Evolutionary conservation across 1,140 invertebrate species (phyloP).

Genomic region (Drosophila ogumai): DNA sequence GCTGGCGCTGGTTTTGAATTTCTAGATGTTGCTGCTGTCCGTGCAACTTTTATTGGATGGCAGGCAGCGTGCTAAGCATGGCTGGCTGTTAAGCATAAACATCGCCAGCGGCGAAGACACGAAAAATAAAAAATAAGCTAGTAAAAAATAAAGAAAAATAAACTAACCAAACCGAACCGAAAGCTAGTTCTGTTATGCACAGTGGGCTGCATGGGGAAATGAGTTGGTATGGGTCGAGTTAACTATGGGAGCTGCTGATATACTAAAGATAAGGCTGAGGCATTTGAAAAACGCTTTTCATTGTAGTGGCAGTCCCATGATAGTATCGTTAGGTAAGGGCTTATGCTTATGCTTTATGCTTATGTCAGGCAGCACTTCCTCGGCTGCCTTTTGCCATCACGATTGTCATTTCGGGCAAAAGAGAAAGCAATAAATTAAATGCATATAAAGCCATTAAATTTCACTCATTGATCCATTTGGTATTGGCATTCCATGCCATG

Average conservation of each 20-base stretch:
- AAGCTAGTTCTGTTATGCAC: conserved; percentile 76
- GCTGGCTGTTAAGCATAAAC: conserved; percentile 71
- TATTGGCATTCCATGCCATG: conserved; percentile 43
- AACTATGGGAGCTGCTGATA: conserved; percentile 53
- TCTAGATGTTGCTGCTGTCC: conserved; percentile 43
- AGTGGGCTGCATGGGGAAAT: conserved; percentile 50
- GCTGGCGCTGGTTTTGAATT: conserved; percentile 65
- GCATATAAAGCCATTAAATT: conserved; percentile 50
- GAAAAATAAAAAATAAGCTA: conserved; percentile 14
- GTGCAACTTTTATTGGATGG: conserved; percentile 69
- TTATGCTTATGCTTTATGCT: conserved; percentile 17
- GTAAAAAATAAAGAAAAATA: conserved; percentile 24
- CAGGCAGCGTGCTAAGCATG: conserved; percentile 62
- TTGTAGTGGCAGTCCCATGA: conserved; percentile 51
- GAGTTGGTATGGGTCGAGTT: conserved; percentile 14
- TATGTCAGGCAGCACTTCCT: conserved; percentile 32
- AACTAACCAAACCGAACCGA: conserved; percentile 27
- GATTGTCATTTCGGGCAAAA: conserved; percentile 42
- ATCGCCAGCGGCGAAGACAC: conserved; percentile 55
- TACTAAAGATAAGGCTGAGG: conserved; percentile 18
- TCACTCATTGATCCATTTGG: conserved; percentile 61
- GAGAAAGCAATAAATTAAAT: conserved; percentile 51
- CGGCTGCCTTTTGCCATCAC: conserved; percentile 19
- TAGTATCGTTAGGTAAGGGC: conserved; percentile 64
- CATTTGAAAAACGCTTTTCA: conserved; percentile 46